These are phyloP conservation scores for Anadara kagoshimensis DNA, from an alignment of 1,140 invertebrate species.

Conservation along the genomic window DNA sequence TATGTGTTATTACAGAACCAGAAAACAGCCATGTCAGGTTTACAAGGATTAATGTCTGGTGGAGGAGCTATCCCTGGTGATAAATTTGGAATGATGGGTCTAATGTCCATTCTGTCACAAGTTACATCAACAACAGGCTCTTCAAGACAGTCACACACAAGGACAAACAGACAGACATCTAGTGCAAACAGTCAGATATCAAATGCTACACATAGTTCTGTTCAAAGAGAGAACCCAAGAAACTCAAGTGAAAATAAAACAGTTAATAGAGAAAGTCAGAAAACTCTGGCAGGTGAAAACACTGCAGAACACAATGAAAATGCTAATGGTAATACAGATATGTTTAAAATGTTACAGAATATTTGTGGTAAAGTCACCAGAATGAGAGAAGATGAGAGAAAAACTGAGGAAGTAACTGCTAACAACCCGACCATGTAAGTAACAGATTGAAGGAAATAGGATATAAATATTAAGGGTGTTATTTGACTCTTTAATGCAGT, in stretches of 20 bases:
- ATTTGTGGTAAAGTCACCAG: not conserved
- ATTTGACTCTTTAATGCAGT: too few species aligned
- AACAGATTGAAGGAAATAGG: too few species aligned
- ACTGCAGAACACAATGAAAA: too few species aligned
- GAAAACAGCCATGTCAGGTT: not conserved
- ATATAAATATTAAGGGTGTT: too few species aligned
- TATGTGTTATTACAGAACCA: too few species aligned
- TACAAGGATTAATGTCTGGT: not conserved
- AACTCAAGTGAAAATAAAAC: not conserved
- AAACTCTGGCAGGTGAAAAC: too few species aligned
- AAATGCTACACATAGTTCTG: not conserved
- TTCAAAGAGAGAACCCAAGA: not conserved
- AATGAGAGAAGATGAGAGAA: not conserved
- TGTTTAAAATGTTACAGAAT: not conserved
- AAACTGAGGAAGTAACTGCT: not conserved
- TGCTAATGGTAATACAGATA: not conserved
- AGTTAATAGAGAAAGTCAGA: too few species aligned
- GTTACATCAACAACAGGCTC: not conserved
- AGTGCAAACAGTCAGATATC: not conserved
- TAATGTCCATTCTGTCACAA: not conserved
- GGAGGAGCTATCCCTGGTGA: not conserved
- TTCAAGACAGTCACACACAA: not conserved
- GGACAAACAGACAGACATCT: not conserved
- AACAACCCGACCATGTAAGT: too few species aligned
- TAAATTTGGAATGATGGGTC: not conserved